Evolutionary conservation across 2,888 invertebrate genomes (phyloP).

Genomic region (Lasioglossum vierecki): DNA sequence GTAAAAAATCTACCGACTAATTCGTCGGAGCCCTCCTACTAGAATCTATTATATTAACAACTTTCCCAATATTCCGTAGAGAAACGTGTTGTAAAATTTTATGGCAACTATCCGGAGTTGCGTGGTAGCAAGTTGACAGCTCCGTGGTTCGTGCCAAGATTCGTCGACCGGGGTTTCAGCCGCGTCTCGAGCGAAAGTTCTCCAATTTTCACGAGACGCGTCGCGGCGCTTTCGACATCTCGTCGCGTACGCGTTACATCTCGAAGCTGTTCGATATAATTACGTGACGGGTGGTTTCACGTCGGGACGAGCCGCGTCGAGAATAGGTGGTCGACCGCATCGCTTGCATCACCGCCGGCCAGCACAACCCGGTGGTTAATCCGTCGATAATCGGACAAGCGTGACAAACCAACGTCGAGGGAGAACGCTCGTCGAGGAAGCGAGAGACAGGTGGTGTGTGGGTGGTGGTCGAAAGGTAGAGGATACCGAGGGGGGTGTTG

Average conservation of each 20-base stretch:
- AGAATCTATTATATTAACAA: background rate
- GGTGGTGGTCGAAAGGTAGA: conserved; percentile 7
- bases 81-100: background rate
- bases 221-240: background rate
- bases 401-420: conserved; percentile 66
- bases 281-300: background rate
- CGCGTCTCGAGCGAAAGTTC: background rate
- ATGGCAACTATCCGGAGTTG: background rate
- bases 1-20: background rate
- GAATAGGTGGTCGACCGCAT: conserved; percentile 45
- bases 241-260: conserved; percentile 1
- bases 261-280: conserved; percentile 25
- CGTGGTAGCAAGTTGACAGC: background rate
- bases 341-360: conserved; percentile 40
- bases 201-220: background rate
- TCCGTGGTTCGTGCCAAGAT: background rate
- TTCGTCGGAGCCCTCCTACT: background rate
- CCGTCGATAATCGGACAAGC: conserved; percentile 72
- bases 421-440: conserved; percentile 9
- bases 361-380: conserved; percentile 61
- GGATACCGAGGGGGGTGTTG: background rate
- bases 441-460: conserved; percentile 1
- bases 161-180: background rate
- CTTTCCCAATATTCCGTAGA: background rate
- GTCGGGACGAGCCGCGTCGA: background rate